These are phyloP conservation scores for Tenodera sinensis DNA, from an alignment of 2,888 invertebrate genomes.

Conservation along the genomic window DNA sequence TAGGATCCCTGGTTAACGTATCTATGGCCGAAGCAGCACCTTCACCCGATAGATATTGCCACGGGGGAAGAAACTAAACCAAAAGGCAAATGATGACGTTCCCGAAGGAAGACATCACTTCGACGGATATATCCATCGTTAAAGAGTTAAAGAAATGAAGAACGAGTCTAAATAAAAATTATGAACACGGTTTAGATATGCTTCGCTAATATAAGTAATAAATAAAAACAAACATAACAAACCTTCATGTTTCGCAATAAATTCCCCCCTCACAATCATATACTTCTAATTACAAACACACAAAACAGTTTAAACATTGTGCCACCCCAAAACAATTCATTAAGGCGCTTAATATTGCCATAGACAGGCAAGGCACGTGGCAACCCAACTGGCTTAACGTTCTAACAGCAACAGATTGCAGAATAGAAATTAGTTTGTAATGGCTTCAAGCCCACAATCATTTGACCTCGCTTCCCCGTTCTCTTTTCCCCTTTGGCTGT, in stretches of 20 bases:
- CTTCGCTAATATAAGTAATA: neutral
- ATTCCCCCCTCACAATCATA: neutral
- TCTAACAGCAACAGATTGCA: constrained; percentile 25
- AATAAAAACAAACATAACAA: neutral
- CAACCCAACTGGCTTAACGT: constrained; percentile 12
- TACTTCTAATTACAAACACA: neutral
- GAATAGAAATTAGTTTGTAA: constrained; percentile 28
- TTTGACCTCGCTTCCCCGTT: neutral
- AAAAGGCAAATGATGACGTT: too few species aligned
- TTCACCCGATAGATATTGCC: too few species aligned
- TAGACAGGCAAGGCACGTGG: constrained; percentile 28
- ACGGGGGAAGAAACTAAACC: too few species aligned
- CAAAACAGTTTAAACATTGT: constrained; percentile 5
- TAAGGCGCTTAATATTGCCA: constrained; percentile 28
- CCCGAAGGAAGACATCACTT: too few species aligned
- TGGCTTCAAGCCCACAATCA: constrained; percentile 5
- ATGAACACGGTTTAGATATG: neutral
- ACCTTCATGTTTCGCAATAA: neutral
- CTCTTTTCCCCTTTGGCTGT: neutral
- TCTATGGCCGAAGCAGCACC: too few species aligned
- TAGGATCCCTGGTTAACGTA: too few species aligned
- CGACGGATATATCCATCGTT: too few species aligned
- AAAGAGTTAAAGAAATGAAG: neutral
- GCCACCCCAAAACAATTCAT: constrained; percentile 29
- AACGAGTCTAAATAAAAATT: neutral